phyloP scores from a whole-genome alignment of 2,888 invertebrate genomes.

The Eristalis arbustorum region DNA sequence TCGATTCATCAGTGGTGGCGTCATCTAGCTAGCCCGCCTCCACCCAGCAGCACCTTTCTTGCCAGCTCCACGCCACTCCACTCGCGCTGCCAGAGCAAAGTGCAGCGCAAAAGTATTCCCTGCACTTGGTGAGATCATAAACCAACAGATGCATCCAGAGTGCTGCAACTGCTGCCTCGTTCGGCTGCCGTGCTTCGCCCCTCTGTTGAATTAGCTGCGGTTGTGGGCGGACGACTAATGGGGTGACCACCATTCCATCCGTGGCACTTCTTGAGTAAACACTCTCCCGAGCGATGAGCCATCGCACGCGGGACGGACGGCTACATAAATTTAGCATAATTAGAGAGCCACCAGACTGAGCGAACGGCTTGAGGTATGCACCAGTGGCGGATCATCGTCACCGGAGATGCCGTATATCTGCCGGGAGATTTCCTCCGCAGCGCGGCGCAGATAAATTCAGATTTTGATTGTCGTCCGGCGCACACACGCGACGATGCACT shows the following conservation, averaged over 20 bases:
- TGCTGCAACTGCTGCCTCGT: neutral
- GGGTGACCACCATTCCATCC: neutral
- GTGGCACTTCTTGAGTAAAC: conserved; percentile 48
- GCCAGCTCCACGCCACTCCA: conserved; percentile 2
- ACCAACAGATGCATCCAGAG: conserved; percentile 57
- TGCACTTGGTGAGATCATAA: conserved; percentile 54
- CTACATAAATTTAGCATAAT: conserved; percentile 74
- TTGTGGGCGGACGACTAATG: neutral
- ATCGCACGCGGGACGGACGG: conserved; percentile 6
- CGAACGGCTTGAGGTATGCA: conserved; percentile 46
- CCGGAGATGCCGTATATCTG: conserved; percentile 12
- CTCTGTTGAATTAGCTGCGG: conserved; percentile 11
- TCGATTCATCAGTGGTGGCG: conserved; percentile 44
- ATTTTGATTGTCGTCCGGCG: conserved; percentile 36
- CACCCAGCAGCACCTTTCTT: neutral
- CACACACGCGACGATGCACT: neutral
- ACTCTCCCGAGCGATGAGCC: conserved; percentile 17
- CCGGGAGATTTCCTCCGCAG: conserved; percentile 42
- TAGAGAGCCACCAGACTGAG: conserved; percentile 74
- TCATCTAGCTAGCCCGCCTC: neutral
- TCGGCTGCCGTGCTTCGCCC: neutral
- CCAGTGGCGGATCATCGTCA: conserved; percentile 14
- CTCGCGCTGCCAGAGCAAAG: conserved; percentile 8
- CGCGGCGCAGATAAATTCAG: conserved; percentile 38
- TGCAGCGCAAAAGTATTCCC: conserved; percentile 42